phyloP scores from a whole-genome alignment of 1,140 invertebrate genomes.

The Trichonephila clavipes region DNA sequence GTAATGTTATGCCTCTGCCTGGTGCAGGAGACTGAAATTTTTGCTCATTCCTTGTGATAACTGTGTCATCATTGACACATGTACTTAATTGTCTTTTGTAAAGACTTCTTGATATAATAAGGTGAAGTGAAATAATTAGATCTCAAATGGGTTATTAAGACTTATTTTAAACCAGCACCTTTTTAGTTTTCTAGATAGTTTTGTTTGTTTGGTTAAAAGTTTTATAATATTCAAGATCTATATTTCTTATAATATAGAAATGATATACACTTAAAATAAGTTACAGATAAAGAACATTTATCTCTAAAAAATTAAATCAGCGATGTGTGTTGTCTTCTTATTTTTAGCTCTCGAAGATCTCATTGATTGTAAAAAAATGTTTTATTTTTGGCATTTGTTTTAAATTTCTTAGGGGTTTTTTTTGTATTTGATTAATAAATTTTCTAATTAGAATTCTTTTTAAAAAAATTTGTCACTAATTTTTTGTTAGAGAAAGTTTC shows the following conservation, averaged over 20 bases:
- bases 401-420: not conserved
- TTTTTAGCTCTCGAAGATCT: too few species aligned
- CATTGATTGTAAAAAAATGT: too few species aligned
- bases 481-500: too few species aligned
- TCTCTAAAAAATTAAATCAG: not conserved
- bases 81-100: constrained; percentile 72
- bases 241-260: not conserved
- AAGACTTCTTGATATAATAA: constrained; percentile 43
- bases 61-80: constrained; percentile 62
- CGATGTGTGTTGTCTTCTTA: too few species aligned
- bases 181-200: not conserved
- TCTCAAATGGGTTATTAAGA: not conserved
- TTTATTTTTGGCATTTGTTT: too few species aligned
- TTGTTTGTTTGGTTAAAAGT: not conserved
- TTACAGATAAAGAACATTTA: not conserved
- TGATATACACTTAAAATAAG: not conserved
- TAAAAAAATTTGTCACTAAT: too few species aligned
- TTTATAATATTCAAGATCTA: not conserved
- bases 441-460: not conserved
- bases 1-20: constrained; percentile 54
- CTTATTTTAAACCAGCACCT: not conserved
- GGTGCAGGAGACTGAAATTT: constrained; percentile 57
- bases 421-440: not conserved
- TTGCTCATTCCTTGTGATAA: constrained; percentile 76
- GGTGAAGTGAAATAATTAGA: not conserved